Evolutionary conservation across 2,113 vertebrate species (phyloP).

Genomic region (Rhipidura dahli): DNA sequence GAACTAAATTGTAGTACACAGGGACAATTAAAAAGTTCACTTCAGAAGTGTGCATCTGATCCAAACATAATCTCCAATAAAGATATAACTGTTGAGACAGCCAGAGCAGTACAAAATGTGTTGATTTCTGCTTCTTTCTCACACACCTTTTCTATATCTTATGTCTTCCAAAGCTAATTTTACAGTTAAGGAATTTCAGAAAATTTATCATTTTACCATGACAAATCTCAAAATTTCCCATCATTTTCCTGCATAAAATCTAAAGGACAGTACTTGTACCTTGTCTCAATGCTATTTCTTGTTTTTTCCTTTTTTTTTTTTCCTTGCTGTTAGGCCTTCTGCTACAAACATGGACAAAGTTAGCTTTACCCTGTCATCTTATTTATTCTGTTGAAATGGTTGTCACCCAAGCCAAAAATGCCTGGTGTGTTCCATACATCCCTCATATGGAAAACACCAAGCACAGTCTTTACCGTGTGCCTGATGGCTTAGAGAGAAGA

Average conservation of each 20-base stretch:
- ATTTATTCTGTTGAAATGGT: neutral
- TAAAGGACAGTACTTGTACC: neutral
- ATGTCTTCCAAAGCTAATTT: neutral
- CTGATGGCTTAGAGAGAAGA: neutral
- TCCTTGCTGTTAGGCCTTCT: neutral
- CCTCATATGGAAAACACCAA: neutral
- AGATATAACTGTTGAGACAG: neutral
- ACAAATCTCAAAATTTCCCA: neutral
- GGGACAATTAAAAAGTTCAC: neutral
- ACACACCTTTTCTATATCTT: neutral
- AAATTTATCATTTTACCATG: neutral
- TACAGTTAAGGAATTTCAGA: neutral
- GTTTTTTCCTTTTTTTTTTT: accelerated
- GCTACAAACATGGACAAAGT: neutral
- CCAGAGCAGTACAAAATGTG: neutral
- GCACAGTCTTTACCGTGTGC: neutral
- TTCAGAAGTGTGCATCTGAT: neutral
- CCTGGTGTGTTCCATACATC: neutral
- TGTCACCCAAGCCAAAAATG: neutral
- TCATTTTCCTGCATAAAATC: neutral
- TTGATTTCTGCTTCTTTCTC: neutral
- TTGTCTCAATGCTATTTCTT: neutral
- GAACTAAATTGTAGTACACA: neutral
- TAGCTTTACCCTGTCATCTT: neutral
- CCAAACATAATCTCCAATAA: neutral